Evolutionary conservation across 64 coral and sea anemone genomes (phyloP).

Genomic region (Cladopsammia gracilis): DNA sequence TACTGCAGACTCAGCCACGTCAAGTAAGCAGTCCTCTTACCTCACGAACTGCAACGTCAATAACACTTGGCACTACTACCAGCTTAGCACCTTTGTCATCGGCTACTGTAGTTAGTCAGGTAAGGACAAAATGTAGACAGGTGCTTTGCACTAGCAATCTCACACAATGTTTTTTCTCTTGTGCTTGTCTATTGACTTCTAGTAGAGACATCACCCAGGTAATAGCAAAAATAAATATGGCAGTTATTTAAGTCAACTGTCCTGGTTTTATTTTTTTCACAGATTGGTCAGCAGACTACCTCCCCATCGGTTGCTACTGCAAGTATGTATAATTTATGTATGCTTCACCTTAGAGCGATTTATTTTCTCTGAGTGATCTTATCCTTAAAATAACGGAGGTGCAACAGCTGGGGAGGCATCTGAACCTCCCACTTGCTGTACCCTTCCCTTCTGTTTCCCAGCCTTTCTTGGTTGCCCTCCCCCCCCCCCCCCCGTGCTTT

Average conservation of each 20-base stretch:
- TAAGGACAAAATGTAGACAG: not conserved
- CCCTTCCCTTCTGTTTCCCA: too few species aligned
- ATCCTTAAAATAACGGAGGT: too few species aligned
- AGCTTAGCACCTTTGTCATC: constrained; percentile 46
- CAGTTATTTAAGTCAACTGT: not conserved
- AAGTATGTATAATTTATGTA: constrained; percentile 43
- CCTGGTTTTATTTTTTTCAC: not conserved
- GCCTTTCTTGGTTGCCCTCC: too few species aligned
- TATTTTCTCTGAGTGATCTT: too few species aligned
- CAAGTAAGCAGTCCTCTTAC: constrained; percentile 19
- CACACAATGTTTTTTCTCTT: too few species aligned
- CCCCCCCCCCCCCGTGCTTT: too few species aligned
- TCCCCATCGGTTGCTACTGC: constrained; percentile 60
- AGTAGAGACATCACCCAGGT: too few species aligned
- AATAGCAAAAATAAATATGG: too few species aligned
- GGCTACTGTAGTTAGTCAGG: constrained; percentile 63
- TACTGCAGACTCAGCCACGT: constrained; percentile 37
- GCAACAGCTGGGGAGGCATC: too few species aligned
- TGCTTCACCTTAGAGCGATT: too few species aligned
- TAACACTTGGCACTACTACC: constrained; percentile 35
- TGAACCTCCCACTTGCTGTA: too few species aligned
- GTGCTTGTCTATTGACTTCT: too few species aligned
- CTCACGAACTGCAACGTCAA: constrained; percentile 16
- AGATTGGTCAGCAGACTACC: constrained; percentile 60
- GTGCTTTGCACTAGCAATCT: not conserved